Conservation (phyloP, 2,113 vertebrate genomes). For the Illadopsis cleaveri region DNA sequence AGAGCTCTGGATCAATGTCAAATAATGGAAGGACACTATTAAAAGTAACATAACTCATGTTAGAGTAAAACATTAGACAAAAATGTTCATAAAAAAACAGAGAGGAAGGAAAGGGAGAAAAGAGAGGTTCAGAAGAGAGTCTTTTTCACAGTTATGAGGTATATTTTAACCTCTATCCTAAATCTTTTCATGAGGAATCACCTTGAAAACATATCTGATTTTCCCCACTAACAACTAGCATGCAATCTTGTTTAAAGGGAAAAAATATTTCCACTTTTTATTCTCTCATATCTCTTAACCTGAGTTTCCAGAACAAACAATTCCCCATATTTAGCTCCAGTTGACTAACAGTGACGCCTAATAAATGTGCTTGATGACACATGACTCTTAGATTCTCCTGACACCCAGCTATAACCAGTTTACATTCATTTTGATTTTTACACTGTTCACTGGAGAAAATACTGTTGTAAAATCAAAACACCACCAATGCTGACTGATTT, state of each 20-base stretch:
- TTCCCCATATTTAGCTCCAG: not conserved
- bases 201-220: not conserved
- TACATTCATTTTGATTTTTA: not conserved
- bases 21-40: constrained; percentile 25
- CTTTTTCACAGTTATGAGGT: not conserved
- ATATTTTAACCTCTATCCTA: not conserved
- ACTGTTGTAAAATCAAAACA: not conserved
- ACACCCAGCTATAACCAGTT: not conserved
- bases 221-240: not conserved
- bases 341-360: not conserved
- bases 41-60: not conserved
- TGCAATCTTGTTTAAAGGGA: not conserved
- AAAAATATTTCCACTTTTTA: not conserved
- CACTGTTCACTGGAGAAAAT: not conserved
- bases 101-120: not conserved
- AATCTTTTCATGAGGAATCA: not conserved
- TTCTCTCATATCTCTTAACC: not conserved
- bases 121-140: not conserved
- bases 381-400: not conserved
- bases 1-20: constrained; percentile 59
- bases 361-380: not conserved
- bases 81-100: not conserved
- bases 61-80: constrained; percentile 21
- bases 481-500: not conserved
- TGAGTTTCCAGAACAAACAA: not conserved